A percentile compares a stretch with the other conserved stretches of the same genome.
phyloP scores from a whole-genome alignment of 2,888 invertebrate genomes.

The Caenorhabditis japonica region DNA sequence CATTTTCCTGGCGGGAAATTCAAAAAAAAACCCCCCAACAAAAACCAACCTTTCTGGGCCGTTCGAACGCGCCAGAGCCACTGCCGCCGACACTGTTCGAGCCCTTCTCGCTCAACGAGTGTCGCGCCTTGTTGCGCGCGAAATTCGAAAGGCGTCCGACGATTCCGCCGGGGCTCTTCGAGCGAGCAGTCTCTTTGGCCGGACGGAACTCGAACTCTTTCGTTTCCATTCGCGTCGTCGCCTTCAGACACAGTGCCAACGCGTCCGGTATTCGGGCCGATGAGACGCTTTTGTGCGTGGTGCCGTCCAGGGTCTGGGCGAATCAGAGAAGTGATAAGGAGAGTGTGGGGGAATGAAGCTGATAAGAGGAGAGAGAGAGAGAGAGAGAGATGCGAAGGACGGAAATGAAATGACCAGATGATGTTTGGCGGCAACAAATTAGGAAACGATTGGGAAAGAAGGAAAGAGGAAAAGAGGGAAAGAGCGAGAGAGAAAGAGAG shows the following conservation, averaged over 20 bases:
- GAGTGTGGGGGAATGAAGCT: constrained; percentile 9
- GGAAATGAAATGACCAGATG: constrained; percentile 21
- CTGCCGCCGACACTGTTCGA: constrained; percentile 44
- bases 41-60: constrained; percentile 51
- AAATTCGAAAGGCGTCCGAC: constrained; percentile 73
- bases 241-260: constrained; percentile 68
- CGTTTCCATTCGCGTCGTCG: constrained; percentile 59
- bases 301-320: constrained; percentile 33
- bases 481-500: constrained; percentile 14
- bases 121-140: constrained; percentile 71
- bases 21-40: no score
- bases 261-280: constrained; percentile 72
- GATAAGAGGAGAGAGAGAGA: constrained; percentile 10
- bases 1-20: constrained; percentile 1
- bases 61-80: constrained; percentile 45
- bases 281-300: constrained; percentile 39
- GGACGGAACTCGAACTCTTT: constrained; percentile 76
- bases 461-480: no score
- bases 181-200: constrained; percentile 61
- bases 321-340: constrained; percentile 3
- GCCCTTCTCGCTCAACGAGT: constrained; percentile 69
- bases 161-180: constrained; percentile 76
- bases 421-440: background rate
- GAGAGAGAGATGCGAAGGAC: constrained; percentile 10
- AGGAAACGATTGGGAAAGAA: background rate